phyloP scores from a whole-genome alignment of 2,888 invertebrate species.

The Ophioninae sp. region DNA sequence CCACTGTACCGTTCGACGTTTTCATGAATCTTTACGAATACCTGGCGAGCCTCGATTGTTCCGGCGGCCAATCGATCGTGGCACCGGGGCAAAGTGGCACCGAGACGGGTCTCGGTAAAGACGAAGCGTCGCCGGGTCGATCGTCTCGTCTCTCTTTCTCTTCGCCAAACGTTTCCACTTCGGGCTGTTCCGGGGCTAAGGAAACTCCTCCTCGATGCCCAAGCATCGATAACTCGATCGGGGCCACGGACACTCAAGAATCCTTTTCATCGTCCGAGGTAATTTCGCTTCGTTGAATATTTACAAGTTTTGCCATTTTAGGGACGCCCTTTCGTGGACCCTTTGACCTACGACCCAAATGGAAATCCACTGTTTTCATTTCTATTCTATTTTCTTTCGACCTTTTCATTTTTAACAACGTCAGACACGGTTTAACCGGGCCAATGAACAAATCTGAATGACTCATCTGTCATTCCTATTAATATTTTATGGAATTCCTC shows the following conservation, averaged over 20 bases:
- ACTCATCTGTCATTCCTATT: too few relatives aligned
- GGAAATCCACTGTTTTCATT: not conserved
- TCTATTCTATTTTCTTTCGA: not conserved
- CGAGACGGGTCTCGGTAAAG: slow-evolving; percentile 19
- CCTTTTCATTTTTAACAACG: not conserved
- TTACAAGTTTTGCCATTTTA: slow-evolving; percentile 13
- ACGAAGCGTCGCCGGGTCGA: slow-evolving; percentile 52
- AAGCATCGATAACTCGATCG: slow-evolving; percentile 44
- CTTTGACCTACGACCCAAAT: slow-evolving; percentile 1
- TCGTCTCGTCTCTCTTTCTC: slow-evolving; percentile 44
- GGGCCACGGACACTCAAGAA: slow-evolving; percentile 39
- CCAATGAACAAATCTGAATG: too few relatives aligned
- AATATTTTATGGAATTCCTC: too few relatives aligned
- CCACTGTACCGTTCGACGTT: slow-evolving; percentile 85
- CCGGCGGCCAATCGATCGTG: slow-evolving; percentile 64
- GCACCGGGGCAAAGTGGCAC: slow-evolving; percentile 37
- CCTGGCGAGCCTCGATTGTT: slow-evolving; percentile 75
- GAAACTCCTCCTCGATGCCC: slow-evolving; percentile 30
- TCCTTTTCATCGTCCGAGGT: slow-evolving; percentile 36
- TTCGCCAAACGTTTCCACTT: slow-evolving; percentile 15
- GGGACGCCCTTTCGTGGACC: slow-evolving; percentile 4
- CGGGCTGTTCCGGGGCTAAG: slow-evolving; percentile 10
- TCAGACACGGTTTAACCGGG: not conserved
- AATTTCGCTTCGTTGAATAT: slow-evolving; percentile 39
- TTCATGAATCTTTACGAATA: slow-evolving; percentile 83